Conservation (phyloP, 2,888 invertebrate species). For the Trachelus troglodyta region DNA sequence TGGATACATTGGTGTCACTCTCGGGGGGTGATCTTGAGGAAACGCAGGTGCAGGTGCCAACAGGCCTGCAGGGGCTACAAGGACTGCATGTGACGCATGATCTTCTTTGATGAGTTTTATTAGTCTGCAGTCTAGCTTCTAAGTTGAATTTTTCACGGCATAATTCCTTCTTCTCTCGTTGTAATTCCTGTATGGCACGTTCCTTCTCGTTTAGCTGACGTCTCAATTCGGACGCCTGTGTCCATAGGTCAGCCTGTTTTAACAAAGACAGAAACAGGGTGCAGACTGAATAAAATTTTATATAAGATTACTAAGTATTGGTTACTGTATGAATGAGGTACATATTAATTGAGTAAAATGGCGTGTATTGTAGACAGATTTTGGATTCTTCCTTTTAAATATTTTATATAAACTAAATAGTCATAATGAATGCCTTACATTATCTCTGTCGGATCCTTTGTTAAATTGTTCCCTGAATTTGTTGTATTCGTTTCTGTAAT, state of each 20-base stretch:
- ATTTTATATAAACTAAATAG: conserved; percentile 1
- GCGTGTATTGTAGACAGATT: background rate
- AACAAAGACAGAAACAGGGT: background rate
- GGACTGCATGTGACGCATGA: conserved; percentile 30
- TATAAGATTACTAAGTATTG: background rate
- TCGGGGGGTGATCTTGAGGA: conserved; percentile 24
- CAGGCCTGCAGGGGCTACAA: conserved; percentile 41
- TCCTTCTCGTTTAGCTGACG: conserved; percentile 64
- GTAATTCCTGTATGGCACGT: conserved; percentile 58
- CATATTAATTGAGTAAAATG: background rate
- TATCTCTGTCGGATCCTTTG: conserved; percentile 54
- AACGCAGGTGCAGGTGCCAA: conserved; percentile 34
- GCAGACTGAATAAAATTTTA: background rate
- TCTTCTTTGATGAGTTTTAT: conserved; percentile 39
- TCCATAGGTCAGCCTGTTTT: conserved; percentile 38
- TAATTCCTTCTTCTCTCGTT: conserved; percentile 65
- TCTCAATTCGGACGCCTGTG: conserved; percentile 52
- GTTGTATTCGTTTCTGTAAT: conserved; percentile 68
- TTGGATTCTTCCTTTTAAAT: conserved; percentile 27
- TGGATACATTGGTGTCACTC: conserved; percentile 33
- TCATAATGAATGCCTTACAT: conserved; percentile 45
- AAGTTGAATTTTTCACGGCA: conserved; percentile 65
- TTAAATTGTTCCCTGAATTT: conserved; percentile 63
- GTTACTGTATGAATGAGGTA: background rate
- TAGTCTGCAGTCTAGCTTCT: conserved; percentile 60